Base-by-base conservation (phyloP, 2,888 invertebrate species). In the Nowickia ferox region DNA sequence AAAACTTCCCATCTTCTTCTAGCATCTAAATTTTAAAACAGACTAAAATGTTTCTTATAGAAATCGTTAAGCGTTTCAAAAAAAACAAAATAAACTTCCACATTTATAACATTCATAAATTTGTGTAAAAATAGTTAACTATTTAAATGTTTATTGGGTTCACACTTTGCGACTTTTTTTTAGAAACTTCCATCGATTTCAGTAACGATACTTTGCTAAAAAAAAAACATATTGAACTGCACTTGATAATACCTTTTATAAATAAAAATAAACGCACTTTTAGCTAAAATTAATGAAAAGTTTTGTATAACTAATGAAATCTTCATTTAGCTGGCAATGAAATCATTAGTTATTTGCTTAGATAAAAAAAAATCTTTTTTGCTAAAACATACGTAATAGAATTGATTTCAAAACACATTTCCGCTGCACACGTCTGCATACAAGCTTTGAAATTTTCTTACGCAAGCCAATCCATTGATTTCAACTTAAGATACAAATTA, bases 401-500 rank as follows among this genome's bases (percentile, higher is more conserved):
- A 72, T 46, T 59, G 48, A 17, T 15, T 61, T 65, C 15, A 17
- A 57, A 51, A 40, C 42, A 48, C 17, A 59, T 68, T 59, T 77
- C 77, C 77, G 59, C 22, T 40, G 10, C 1, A 66, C 9, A 9
- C 9, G 48, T 42, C 53, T 61, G 22, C 57, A 46, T 22, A 48
- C 11, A 61, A 40, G 15, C n/a, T 1, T 15, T 11, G n/a, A 22
- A 55, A 10, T 8, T 55, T 30, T 57, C 22, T 57, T 57, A 15
- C 13, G 9, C 30, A 30, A 57, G 6, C 30, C 46, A 66, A 75
- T 68, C 48, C n/a, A 72, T 44, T 46, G 55, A 80, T 74, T 80
- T 48, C 10, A 8, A 22, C 48, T 65, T 48, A 22, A 72, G 65
- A 57, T 65, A 57, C 46, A 79, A 72, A 71, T 71, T 65, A 48